A percentile compares a stretch with the other conserved stretches of the same genome.
These are phyloP conservation scores for Sminthurides bifidus DNA, from an alignment of 1,140 invertebrate genomes.

Conservation along the genomic window DNA sequence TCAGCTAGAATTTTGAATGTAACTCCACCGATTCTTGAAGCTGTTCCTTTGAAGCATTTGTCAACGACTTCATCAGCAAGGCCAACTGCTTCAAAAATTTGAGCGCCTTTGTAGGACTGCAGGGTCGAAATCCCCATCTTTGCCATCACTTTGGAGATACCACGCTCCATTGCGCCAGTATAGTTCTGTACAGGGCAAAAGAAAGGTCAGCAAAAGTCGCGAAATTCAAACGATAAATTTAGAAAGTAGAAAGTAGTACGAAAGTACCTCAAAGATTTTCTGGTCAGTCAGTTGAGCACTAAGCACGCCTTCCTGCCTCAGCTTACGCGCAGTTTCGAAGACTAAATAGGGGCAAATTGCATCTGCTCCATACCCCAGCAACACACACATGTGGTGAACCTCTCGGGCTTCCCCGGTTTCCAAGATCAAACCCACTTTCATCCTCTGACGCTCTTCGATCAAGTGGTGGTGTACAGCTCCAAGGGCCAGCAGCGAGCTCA, in stretches of 20 bases:
- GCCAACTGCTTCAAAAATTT: conserved; percentile 98
- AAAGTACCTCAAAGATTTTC: conserved; percentile 70
- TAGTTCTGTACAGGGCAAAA: conserved; percentile 58
- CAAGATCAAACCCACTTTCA: conserved; percentile 87
- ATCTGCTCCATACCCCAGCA: conserved; percentile 75
- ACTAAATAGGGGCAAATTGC: conserved; percentile 95
- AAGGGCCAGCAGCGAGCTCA: conserved; percentile 72
- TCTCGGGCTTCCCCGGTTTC: conserved; percentile 82
- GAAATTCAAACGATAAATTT: too few species aligned
- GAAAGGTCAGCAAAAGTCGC: too few species aligned
- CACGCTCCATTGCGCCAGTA: conserved; percentile 58
- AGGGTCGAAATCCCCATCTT: conserved; percentile 99
- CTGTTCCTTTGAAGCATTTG: conserved; percentile 90
- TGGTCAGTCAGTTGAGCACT: conserved; percentile 63
- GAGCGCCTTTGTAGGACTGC: conserved; percentile 98
- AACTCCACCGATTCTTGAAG: conserved; percentile 87
- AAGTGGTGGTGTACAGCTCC: conserved; percentile 91
- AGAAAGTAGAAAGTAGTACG: too few species aligned
- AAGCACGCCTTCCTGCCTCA: conserved; percentile 70
- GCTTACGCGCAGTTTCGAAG: conserved; percentile 73
- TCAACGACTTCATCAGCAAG: conserved; percentile 82
- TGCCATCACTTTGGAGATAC: conserved; percentile 88
- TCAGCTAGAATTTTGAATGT: conserved; percentile 76
- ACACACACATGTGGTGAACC: conserved; percentile 23
- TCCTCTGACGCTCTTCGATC: conserved; percentile 85